A percentile compares a stretch with the other conserved stretches of the same genome.
Evolutionary conservation across 2,888 invertebrate species (phyloP).

Genomic region (Dynastes tityus): DNA sequence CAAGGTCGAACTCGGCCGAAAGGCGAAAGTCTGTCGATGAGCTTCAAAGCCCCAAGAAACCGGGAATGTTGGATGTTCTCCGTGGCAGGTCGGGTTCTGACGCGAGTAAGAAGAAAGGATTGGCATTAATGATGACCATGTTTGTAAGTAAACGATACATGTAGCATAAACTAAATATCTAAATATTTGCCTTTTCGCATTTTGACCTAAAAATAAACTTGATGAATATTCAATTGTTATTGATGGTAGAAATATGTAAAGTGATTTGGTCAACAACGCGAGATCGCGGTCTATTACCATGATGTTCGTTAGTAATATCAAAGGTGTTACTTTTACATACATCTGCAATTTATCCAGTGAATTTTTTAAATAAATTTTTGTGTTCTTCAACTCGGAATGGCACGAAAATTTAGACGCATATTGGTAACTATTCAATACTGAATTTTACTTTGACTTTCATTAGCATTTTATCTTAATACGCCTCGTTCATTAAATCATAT

Average conservation of each 20-base stretch:
- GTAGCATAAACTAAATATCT: not conserved
- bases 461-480: too few relatives aligned
- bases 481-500: too few relatives aligned
- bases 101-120: constrained; percentile 76
- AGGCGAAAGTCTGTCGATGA: constrained; percentile 66
- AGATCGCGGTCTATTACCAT: constrained; percentile 13
- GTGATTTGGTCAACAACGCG: not conserved
- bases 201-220: constrained; percentile 11
- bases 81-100: constrained; percentile 84
- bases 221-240: constrained; percentile 13
- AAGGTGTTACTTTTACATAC: not conserved
- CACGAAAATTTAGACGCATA: too few relatives aligned
- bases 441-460: too few relatives aligned
- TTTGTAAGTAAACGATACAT: constrained; percentile 36
- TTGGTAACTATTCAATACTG: too few relatives aligned
- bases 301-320: too few relatives aligned
- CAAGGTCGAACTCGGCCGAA: constrained; percentile 67
- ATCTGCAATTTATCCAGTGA: not conserved
- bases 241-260: constrained; percentile 5
- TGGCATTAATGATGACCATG: constrained; percentile 88
- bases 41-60: constrained; percentile 71
- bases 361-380: too few relatives aligned
- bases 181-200: not conserved
- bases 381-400: too few relatives aligned
- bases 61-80: constrained; percentile 87